phyloP scores from a whole-genome alignment of 1,140 invertebrate species.

The Brachionus rubens region DNA sequence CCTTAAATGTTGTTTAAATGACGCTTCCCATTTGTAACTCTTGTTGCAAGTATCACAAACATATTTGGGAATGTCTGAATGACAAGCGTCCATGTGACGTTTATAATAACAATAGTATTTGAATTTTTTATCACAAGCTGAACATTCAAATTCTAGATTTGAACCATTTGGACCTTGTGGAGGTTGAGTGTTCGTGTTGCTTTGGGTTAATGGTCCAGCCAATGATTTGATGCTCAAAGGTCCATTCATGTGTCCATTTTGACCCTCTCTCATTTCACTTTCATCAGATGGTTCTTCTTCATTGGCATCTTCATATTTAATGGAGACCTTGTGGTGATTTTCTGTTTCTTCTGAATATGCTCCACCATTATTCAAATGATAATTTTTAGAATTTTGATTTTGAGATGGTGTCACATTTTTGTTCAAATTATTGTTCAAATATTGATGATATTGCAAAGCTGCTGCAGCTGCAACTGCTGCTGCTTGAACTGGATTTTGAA shows the following conservation, averaged over 20 bases:
- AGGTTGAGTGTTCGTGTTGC: background rate
- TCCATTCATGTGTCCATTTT: conserved; percentile 5
- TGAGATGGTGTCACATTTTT: background rate
- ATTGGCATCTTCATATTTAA: conserved; percentile 24
- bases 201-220: conserved; percentile 25
- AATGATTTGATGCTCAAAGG: conserved; percentile 23
- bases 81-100: conserved; percentile 45
- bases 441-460: conserved; percentile 39
- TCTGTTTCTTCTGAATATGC: conserved; percentile 1
- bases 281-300: conserved; percentile 15
- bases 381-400: conserved; percentile 25
- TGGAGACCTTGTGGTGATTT: background rate
- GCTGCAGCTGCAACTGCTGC: conserved; percentile 23
- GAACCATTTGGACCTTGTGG: background rate
- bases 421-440: conserved; percentile 33
- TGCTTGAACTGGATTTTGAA: background rate
- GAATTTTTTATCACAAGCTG: conserved; percentile 43
- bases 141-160: conserved; percentile 35
- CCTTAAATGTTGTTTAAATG: conserved; percentile 40
- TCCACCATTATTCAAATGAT: conserved; percentile 10
- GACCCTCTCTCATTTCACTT: background rate
- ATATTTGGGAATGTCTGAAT: conserved; percentile 41
- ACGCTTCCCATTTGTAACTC: conserved; percentile 46
- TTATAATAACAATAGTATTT: conserved; percentile 45
- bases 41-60: conserved; percentile 42